Evolutionary conservation across 1,140 invertebrate species (phyloP), one percentile per base, ranked within the genome.

Genomic region (Thrips palmi): DNA sequence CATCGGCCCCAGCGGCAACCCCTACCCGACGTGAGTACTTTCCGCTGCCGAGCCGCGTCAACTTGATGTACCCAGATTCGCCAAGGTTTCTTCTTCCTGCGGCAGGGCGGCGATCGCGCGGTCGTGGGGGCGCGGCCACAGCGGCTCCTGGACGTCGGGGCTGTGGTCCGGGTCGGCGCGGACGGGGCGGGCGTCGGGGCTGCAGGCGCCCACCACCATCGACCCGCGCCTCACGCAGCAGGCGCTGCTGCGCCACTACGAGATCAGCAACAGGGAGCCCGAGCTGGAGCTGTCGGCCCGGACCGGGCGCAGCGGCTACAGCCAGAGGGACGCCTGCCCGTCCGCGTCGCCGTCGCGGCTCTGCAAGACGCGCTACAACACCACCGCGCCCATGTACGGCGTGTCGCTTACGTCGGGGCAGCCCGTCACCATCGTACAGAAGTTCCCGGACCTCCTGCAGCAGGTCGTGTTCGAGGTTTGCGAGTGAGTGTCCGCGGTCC

Each of bases 401-500:
- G 81, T 89, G 17, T 87, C 82, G 17, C 60, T 91, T 4, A 91
- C 86, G 2, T 87, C 83, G 15, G 85, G 85, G 8, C 81, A 88
- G 54, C 83, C 84, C 1, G 84, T 89, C 35, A 88, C 85, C 21
- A 91, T 91, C 45, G 85, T 89, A 17, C 86, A 91, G 60, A 91
- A 89, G 57, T 91, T 91, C 52, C 86, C 86, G 2, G 84, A 89
- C 61, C 63, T 91, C n/a, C 56, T 91, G 22, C 86, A 91, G 53
- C 86, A 91, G 64, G 84, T 89, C 31, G 82, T 91, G 31, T 91
- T 86, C 50, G 84, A 89, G 62, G 81, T 85, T 40, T 79, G 76
- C 71, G 72, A 76, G 74, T 63, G 41, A 52, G 51, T 46, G 33
- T 3, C n/a, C 4, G n/a, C n/a, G 12, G 6, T 23, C 4, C 4